Evolutionary conservation across 2,797 vertebrate genomes (phyloP).

Genomic region (Gymnopithys bicolor): DNA sequence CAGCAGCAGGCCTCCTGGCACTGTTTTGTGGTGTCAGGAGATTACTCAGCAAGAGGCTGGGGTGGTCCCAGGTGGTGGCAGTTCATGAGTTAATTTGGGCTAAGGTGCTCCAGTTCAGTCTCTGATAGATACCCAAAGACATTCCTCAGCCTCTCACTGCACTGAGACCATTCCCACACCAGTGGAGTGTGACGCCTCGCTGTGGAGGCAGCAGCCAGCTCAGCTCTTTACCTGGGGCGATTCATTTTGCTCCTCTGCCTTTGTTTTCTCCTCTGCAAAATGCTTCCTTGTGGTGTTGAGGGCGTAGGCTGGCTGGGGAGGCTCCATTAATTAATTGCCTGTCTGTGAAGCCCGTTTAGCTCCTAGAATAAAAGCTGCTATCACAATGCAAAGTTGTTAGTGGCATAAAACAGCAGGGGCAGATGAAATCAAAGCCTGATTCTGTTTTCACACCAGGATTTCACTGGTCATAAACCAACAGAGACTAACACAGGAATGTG

Average conservation of each 20-base stretch:
- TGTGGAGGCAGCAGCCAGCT: neutral
- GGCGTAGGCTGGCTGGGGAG: neutral
- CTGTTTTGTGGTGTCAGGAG: neutral
- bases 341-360: slow-evolving; percentile 61
- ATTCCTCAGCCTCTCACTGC: neutral
- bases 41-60: neutral
- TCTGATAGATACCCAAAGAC: neutral
- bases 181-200: fast-evolving
- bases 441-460: slow-evolving; percentile 51
- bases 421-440: slow-evolving; percentile 48
- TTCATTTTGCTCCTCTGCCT: neutral
- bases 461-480: slow-evolving; percentile 45
- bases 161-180: neutral
- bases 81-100: neutral
- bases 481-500: neutral
- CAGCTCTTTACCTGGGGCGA: neutral
- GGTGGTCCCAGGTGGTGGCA: neutral
- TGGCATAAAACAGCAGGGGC: slow-evolving; percentile 41
- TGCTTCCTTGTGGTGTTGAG: neutral
- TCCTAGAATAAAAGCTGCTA: slow-evolving; percentile 55
- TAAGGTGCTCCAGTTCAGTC: neutral
- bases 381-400: slow-evolving; percentile 37
- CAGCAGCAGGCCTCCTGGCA: neutral
- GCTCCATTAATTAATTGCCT: slow-evolving; percentile 56
- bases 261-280: neutral